Conservation (phyloP, 2,797 vertebrate species). For the Melanotaenia nigrans region DNA sequence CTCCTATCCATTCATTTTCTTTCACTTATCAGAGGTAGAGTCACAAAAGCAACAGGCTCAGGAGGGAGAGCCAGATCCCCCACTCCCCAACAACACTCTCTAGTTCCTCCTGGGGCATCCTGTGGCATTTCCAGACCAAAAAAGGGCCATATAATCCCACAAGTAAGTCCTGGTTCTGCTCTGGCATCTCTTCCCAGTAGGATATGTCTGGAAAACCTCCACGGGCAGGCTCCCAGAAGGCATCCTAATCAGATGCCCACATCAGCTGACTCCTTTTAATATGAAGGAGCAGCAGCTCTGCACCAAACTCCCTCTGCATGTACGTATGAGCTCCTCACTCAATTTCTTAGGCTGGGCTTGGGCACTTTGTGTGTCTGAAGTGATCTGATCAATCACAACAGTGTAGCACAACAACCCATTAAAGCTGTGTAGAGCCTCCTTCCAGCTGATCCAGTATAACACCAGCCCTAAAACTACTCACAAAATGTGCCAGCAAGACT, state of each 20-base stretch:
- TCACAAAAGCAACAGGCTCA: not conserved
- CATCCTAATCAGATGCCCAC: not conserved
- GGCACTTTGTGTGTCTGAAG: not conserved
- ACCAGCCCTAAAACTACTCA: constrained; percentile 27
- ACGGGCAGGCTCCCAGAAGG: not conserved
- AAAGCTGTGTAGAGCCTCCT: not conserved
- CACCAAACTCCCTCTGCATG: not conserved
- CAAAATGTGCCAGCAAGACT: constrained; percentile 16
- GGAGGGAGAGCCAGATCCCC: too few relatives aligned
- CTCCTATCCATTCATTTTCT: not conserved
- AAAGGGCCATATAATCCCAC: not conserved
- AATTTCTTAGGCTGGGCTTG: too few relatives aligned
- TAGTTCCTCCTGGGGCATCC: not conserved
- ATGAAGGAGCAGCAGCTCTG: not conserved
- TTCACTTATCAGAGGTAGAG: not conserved
- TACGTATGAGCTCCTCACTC: not conserved
- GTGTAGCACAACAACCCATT: not conserved
- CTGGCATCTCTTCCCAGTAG: not conserved
- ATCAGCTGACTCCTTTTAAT: not conserved
- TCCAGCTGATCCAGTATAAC: not conserved
- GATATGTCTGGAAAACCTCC: not conserved
- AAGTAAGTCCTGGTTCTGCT: not conserved
- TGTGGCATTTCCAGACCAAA: not conserved
- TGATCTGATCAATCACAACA: not conserved
- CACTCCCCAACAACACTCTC: not conserved